Evolutionary conservation across 2,888 invertebrate species (phyloP), one percentile per base, ranked within the genome.

Genomic region (Prosopocoilus inquinatus): DNA sequence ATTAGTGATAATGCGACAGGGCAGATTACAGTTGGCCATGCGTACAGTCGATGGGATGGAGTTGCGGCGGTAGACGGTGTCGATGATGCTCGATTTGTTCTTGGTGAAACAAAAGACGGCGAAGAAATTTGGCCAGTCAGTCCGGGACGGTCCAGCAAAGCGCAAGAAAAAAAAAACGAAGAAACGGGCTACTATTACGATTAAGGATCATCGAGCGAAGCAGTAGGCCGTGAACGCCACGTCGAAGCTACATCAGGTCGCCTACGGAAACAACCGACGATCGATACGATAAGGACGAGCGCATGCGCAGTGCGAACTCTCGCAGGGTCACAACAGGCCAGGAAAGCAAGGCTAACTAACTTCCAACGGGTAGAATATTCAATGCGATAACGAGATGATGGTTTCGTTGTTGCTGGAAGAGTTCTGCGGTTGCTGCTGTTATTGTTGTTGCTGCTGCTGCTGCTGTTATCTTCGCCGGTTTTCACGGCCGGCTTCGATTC

Each of bases 261-360:
- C 44, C 63, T 57, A 57, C 59, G 61, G 57, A 63, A 62, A 64
- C 64, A 62, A 55, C 57, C 63, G 63, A 64, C 64, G 63, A 64
- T 64, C 64, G 61, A 64, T 64, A 63, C 60, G 64, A 64, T 64
- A 63, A 63, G 56, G 43, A 45, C 50, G 50, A 20, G 60, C 58
- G 63, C 64, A 50, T 55, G 63, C 64, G 61, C 53, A 15, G 11
- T 34, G 13, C 53, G 51, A 28, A 9, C 47, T 9, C 41, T 16
- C 35, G 32, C 53, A 50, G 58, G 63, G 63, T 63, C 63, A 64
- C 48, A 58, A 53, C 58, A 60, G 58, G 61, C 59, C 59, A 60
- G 39, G 55, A 57, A 57, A 57, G 45, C 56, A 61, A 53, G 53
- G 50, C 43, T 55, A 46, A 50, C 20, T 11, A 15, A 41, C 13